phyloP scores from a whole-genome alignment of 2,888 invertebrate species.

The Ophion ellenae region DNA sequence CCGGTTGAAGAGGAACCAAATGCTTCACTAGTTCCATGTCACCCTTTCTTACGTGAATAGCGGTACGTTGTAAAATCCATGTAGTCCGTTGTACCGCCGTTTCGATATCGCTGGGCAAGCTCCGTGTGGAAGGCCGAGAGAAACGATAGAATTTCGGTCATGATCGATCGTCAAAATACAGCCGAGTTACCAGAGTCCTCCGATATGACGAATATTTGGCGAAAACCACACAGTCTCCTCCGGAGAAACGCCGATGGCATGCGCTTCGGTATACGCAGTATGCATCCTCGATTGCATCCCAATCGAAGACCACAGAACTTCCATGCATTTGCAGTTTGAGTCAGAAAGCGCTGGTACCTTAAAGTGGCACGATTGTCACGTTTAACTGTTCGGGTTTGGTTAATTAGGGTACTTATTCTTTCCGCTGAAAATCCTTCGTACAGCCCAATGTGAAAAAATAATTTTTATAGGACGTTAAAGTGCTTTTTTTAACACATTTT shows the following conservation, averaged over 20 bases:
- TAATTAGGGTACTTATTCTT: too few relatives aligned
- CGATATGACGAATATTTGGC: conserved; percentile 45
- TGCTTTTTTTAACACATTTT: too few relatives aligned
- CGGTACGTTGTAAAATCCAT: not conserved
- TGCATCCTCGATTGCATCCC: conserved; percentile 26
- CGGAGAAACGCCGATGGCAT: conserved; percentile 45
- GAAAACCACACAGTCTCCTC: conserved; percentile 31
- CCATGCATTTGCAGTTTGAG: conserved; percentile 13
- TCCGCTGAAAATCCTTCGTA: too few relatives aligned
- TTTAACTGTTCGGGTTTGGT: not conserved
- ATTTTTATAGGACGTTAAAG: too few relatives aligned
- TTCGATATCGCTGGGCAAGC: not conserved
- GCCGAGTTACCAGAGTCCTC: conserved; percentile 23
- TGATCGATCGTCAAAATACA: conserved; percentile 54
- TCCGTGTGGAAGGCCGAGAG: conserved; percentile 6
- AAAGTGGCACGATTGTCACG: not conserved
- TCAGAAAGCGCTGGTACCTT: conserved; percentile 4
- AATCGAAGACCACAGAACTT: conserved; percentile 13
- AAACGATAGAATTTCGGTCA: conserved; percentile 27
- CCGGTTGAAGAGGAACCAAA: too few relatives aligned
- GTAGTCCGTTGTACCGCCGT: not conserved
- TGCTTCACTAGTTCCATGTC: too few relatives aligned
- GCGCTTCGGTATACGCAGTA: conserved; percentile 28
- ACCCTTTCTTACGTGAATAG: too few relatives aligned
- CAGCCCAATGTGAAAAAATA: too few relatives aligned